These are phyloP conservation scores for Mactra quadrangularis DNA, from an alignment of 1,140 invertebrate genomes.

Conservation along the genomic window DNA sequence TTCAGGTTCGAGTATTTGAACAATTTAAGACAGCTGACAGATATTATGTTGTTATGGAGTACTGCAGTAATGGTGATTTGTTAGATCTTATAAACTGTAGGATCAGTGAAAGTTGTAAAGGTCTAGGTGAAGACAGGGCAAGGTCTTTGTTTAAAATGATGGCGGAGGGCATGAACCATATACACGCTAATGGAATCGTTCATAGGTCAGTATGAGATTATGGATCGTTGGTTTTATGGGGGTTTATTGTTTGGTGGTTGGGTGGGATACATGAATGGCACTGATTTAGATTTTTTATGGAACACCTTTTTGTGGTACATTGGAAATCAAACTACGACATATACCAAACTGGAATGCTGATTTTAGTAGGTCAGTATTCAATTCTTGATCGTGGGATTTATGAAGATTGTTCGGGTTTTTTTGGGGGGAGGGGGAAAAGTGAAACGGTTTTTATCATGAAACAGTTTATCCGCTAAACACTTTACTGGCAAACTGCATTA, in stretches of 20 bases:
- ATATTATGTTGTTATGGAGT: slow-evolving; percentile 72
- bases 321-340: not conserved
- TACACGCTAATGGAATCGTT: slow-evolving; percentile 67
- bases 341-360: too few species aligned
- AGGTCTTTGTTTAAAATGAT: slow-evolving; percentile 69
- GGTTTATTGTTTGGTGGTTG: not conserved
- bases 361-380: too few species aligned
- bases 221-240: too few species aligned
- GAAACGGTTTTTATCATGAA: too few species aligned
- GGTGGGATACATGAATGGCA: not conserved
- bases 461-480: too few species aligned
- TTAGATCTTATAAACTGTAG: slow-evolving; percentile 70
- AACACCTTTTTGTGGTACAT: not conserved
- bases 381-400: too few species aligned
- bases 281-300: not conserved
- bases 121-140: slow-evolving; percentile 63
- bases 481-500: too few species aligned
- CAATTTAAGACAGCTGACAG: slow-evolving; percentile 64
- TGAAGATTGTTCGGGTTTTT: too few species aligned
- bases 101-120: slow-evolving; percentile 65
- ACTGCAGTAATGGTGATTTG: slow-evolving; percentile 68
- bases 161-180: slow-evolving; percentile 65
- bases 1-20: slow-evolving; percentile 66
- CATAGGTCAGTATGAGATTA: slow-evolving; percentile 64
- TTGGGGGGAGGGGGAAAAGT: too few species aligned